Percentiles rank a stretch among this genome's conserved stretches.
phyloP scores from a whole-genome alignment of 2,888 invertebrate species.

The Sceliomorpha sp. region DNA sequence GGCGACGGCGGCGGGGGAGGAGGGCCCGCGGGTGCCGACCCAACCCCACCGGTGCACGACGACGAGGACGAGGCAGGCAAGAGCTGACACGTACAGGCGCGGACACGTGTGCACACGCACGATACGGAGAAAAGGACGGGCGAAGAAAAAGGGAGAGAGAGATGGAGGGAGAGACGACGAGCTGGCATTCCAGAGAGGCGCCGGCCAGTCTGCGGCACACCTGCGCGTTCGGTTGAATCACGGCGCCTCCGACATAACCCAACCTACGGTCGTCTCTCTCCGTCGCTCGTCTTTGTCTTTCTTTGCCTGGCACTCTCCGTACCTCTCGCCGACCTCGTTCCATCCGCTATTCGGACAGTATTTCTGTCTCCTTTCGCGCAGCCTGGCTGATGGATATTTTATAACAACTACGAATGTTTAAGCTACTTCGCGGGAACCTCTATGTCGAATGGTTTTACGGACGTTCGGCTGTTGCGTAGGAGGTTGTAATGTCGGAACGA shows the following conservation, averaged over 20 bases:
- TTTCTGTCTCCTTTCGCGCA: slow-evolving; percentile 1
- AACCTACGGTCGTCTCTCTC: slow-evolving; percentile 63
- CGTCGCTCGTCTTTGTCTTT: slow-evolving; percentile 24
- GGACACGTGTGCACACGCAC: slow-evolving; percentile 44
- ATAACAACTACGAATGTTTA: no score
- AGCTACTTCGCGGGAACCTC: no score
- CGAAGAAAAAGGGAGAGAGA: slow-evolving; percentile 50
- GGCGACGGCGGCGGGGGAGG: no score
- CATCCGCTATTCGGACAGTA: background rate
- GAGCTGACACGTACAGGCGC: slow-evolving; percentile 40
- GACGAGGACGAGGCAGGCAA: slow-evolving; percentile 3
- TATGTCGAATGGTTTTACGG: no score
- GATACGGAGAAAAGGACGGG: slow-evolving; percentile 10
- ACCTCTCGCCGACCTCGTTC: slow-evolving; percentile 12
- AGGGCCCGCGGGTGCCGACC: no score
- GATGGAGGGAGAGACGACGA: slow-evolving; percentile 55
- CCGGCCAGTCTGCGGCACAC: slow-evolving; percentile 79
- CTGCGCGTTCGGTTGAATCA: slow-evolving; percentile 71
- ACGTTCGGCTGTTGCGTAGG: no score
- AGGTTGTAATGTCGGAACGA: no score
- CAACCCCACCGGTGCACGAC: slow-evolving; percentile 4
- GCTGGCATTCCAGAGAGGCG: slow-evolving; percentile 77
- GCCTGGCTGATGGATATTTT: slow-evolving; percentile 3
- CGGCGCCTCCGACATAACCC: slow-evolving; percentile 66
- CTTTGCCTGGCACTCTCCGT: slow-evolving; percentile 2